Percentiles rank a stretch among this genome's conserved stretches.
These are phyloP conservation scores for Holothuria glaberrima DNA, from an alignment of 35 echinoderm and acorn worm genomes.

Conservation along the genomic window DNA sequence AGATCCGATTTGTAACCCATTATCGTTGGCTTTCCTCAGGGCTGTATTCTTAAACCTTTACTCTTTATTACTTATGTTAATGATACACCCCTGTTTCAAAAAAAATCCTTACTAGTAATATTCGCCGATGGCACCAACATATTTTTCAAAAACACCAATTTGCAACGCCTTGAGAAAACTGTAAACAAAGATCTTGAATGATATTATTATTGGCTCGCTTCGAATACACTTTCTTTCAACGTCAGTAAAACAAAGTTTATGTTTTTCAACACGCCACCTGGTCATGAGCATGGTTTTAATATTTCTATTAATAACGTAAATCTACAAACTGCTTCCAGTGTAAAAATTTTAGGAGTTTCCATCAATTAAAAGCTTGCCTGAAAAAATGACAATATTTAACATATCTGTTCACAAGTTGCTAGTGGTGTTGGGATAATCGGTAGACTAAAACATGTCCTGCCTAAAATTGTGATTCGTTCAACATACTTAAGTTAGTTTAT, in stretches of 20 bases:
- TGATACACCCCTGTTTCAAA: neutral
- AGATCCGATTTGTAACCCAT: neutral
- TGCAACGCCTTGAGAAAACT: neutral
- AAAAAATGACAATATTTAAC: neutral
- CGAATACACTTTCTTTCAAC: neutral
- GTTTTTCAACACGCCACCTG: neutral
- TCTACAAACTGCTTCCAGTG: neutral
- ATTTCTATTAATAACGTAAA: neutral
- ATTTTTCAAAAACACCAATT: conserved; percentile 4
- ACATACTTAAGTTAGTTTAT: too few species aligned
- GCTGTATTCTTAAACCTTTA: neutral
- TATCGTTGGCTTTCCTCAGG: neutral
- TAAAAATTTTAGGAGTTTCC: neutral
- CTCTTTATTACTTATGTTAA: conserved; percentile 8
- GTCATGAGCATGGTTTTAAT: neutral
- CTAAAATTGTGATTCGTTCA: too few species aligned
- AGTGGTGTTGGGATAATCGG: neutral
- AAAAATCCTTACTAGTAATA: neutral
- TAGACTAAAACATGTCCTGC: too few species aligned
- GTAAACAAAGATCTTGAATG: neutral
- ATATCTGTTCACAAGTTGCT: neutral
- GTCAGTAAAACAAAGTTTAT: neutral
- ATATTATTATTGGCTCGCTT: neutral
- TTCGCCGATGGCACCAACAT: conserved; percentile 15
- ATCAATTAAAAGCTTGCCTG: neutral